Percentiles rank a stretch among this genome's conserved stretches.
Evolutionary conservation across 2,888 invertebrate genomes (phyloP).

Genomic region (Enchytraeus crypticus): DNA sequence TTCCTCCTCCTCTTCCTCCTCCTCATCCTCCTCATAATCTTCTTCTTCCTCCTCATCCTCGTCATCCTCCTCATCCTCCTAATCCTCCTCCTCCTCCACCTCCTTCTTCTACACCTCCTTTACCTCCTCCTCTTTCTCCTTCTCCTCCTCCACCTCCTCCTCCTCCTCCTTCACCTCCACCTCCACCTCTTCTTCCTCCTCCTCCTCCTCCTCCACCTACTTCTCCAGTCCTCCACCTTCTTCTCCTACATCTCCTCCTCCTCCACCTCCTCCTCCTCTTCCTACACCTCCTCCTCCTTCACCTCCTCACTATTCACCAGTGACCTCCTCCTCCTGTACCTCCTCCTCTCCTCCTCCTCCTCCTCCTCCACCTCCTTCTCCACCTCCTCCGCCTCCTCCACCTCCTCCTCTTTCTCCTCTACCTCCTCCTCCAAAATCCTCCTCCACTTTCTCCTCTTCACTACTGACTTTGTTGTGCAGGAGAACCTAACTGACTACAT

Average conservation of each 20-base stretch:
- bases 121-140: constrained; percentile 96
- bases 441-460: background rate
- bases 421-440: background rate
- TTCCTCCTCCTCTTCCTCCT: no score
- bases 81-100: constrained; percentile 99
- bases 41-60: no score
- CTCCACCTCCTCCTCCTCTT: constrained; percentile 68
- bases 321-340: constrained; percentile 68
- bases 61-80: no score
- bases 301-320: constrained; percentile 20
- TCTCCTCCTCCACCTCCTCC: constrained; percentile 98
- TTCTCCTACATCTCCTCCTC: constrained; percentile 93
- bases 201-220: constrained; percentile 93
- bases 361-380: background rate
- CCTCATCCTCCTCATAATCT: no score
- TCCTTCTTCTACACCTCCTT: constrained; percentile 90
- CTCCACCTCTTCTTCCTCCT: constrained; percentile 94
- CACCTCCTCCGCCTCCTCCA: no score
- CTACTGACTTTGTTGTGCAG: background rate
- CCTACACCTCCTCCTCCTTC: constrained; percentile 41
- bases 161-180: constrained; percentile 97
- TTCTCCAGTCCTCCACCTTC: constrained; percentile 99
- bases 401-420: no score
- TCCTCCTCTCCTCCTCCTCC: background rate
- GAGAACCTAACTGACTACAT: background rate